phyloP scores from a whole-genome alignment of 2,113 vertebrate species.

The Lampris incognitus region DNA sequence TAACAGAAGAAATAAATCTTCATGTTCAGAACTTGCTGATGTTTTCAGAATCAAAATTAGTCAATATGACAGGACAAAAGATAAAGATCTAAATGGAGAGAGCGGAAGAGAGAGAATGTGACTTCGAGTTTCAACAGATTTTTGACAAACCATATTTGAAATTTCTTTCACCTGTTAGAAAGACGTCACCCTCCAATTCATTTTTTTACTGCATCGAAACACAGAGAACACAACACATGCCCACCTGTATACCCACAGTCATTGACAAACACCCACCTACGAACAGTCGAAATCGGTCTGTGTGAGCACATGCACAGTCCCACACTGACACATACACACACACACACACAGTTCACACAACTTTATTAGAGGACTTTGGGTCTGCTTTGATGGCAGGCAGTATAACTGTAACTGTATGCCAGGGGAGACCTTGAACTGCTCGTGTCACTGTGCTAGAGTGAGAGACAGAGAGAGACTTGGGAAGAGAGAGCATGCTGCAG shows the following conservation, averaged over 20 bases:
- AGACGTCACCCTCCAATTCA: constrained; percentile 44
- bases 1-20: constrained; percentile 21
- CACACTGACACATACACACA: neutral
- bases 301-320: too few species aligned
- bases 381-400: constrained; percentile 62
- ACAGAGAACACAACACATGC: constrained; percentile 48
- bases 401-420: constrained; percentile 64
- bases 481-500: neutral
- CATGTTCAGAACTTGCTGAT: constrained; percentile 19
- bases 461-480: neutral
- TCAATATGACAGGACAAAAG: constrained; percentile 15
- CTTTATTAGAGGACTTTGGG: constrained; percentile 46
- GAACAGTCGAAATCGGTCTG: too few species aligned
- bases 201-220: constrained; percentile 29
- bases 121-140: constrained; percentile 8
- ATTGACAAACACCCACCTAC: constrained; percentile 3
- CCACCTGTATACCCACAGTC: neutral
- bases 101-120: constrained; percentile 8
- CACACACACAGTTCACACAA: constrained; percentile 38
- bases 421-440: constrained; percentile 57
- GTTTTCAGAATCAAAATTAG: neutral
- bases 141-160: too few species aligned
- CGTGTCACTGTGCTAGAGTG: constrained; percentile 28
- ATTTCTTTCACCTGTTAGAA: constrained; percentile 59
- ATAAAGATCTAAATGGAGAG: constrained; percentile 29